Evolutionary conservation across 2,797 vertebrate genomes (phyloP), one percentile per base, ranked within the genome.

Genomic region (Euphonia xanthogaster): DNA sequence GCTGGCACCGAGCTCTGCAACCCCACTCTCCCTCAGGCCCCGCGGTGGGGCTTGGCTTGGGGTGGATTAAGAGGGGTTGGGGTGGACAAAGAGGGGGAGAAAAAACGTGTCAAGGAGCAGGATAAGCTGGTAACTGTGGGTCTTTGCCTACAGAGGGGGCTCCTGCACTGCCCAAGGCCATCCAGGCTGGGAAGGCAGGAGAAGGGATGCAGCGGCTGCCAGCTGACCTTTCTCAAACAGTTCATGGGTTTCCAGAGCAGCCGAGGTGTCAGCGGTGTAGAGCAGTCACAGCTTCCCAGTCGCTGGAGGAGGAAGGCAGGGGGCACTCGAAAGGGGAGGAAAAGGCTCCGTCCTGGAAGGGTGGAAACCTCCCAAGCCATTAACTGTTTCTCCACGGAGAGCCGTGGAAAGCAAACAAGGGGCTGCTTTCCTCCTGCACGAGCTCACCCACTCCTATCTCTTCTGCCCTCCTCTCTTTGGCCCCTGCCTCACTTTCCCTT

Each of bases 191-290:
- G 76, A 75, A 96, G 94, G 87, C 48, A 86, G 78, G 47, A 72
- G 88, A 39, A 54, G 94, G 80, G 80, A 58, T 66, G 81, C 62
- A 42, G 91, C 73, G 84, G 94, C 92, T 91, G 97, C 98, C 98
- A 98, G 97, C 97, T 98, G 98, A 98, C 98, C 98, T 98, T 98
- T 98, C 97, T 98, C 98, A 97, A 98, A 94, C 96, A 97, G 97
- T 97, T 98, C 97, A 97, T 93, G 89, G 94, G 97, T 97, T 98
- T 98, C 97, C 98, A 98, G 97, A 98, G 98, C 97, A 97, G 98
- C 97, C 15, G 96, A 98, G 98, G 98, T 98, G 98, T 98, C 98
- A 97, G 97, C 95, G 90, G 96, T 97, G 96, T 90, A 97, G 97
- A 98, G 95, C 92, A 93, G 96, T 98, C 97, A 91, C 97, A 97